Base-by-base conservation (phyloP, 2,888 invertebrate species). In the Vandiemenella viatica region DNA sequence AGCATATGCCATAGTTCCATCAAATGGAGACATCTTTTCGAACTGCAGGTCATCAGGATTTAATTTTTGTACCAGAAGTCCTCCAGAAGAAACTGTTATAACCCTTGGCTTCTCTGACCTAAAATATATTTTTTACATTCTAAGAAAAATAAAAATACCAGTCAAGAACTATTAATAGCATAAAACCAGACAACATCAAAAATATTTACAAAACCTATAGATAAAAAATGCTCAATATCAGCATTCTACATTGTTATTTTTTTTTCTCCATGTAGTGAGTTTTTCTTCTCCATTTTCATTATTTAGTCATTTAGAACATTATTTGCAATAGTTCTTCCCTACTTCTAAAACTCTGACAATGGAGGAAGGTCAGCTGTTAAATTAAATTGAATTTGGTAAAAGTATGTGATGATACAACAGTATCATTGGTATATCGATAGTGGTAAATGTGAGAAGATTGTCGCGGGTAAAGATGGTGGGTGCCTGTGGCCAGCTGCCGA, bases 1-100 rank as follows among this genome's bases (percentile, higher is more conserved):
- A 13, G 69, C 67, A 55, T 71, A 71, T 0, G 65, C 68, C 60
- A 65, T 62, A 2, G 66, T 66, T 5, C 69, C 68, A 57, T 70
- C 68, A 61, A 67, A 70, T 8, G 63, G 62, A 13, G 58, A 59
- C 62, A 65, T 60, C 48, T 65, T 64, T 50, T 67, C 65, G 58
- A 63, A 65, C 55, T 70, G 67, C 10, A 69, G 57, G 53, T 71
- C 69, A 19, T 58, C 58, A 4, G 58, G 53, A 47, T 69, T 61
- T 18, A 71, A 57, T 50, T 67, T 66, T 55, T 67, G 65, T 2
- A 65, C 61, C 23, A 69, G 56, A 70, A 71, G 70, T 1, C 71
- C 69, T 26, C 69, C 69, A 17, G 69, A 69, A 15, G 67, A 62
- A 0, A 70, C 67, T 17, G 61, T 64, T 22, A 70, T 59, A 56